These are phyloP conservation scores for Erythrolamprus reginae DNA, from an alignment of 2,113 vertebrate species.

Conservation along the genomic window DNA sequence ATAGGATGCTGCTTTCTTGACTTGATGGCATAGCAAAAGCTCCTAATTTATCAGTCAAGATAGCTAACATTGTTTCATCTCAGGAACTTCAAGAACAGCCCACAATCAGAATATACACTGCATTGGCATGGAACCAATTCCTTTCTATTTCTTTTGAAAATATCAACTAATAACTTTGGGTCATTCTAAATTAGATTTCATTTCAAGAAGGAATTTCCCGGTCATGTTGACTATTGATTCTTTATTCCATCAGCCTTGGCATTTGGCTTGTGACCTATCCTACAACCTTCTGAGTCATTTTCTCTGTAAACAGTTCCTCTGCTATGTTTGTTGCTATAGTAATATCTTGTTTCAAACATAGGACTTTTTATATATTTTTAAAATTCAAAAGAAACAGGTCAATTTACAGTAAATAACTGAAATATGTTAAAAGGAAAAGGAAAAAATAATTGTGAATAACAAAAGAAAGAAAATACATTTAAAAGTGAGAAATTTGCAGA, in stretches of 20 bases:
- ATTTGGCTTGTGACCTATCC: not conserved
- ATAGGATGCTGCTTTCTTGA: too few relatives aligned
- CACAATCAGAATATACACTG: not conserved
- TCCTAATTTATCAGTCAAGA: not conserved
- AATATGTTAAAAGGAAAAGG: not conserved
- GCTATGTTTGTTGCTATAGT: not conserved
- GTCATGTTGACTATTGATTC: not conserved
- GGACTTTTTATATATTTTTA: not conserved
- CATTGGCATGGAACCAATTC: not conserved
- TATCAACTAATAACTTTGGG: not conserved
- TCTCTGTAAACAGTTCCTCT: not conserved
- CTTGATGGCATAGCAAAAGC: not conserved
- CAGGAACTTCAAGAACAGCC: not conserved
- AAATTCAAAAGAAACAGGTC: not conserved
- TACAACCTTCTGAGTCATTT: not conserved
- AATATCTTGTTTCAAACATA: not conserved
- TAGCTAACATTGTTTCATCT: not conserved
- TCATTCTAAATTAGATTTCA: not conserved
- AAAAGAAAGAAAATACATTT: not conserved
- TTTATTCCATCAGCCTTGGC: not conserved
- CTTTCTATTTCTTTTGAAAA: not conserved
- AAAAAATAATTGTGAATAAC: not conserved
- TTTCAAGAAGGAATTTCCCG: not conserved
- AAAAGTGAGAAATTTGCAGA: not conserved
- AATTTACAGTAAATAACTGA: not conserved